Base-by-base conservation (phyloP, 2,113 vertebrate species). In the Rhinoderma darwinii region DNA sequence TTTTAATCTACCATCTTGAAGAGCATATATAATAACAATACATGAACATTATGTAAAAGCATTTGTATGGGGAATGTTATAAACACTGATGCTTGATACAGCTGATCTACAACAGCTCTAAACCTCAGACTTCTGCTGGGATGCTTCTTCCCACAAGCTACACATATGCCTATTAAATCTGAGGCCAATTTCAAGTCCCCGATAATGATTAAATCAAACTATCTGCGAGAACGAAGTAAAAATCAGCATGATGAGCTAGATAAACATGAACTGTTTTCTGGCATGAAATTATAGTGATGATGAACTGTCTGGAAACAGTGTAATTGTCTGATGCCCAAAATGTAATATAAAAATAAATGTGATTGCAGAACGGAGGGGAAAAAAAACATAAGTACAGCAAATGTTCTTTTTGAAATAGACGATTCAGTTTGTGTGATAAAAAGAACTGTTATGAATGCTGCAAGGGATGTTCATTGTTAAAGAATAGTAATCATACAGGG, bases 231-330 rank as follows among this genome's bases (percentile, higher is more conserved):
- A 54, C 5, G 17, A 68, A 68, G 44, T n/a, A 79, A 70, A 86
- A 86, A 86, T 86, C 61, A 80, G 84, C 76, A 72, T 72, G 66
- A 86, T 86, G 85, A 80, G 66, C 61, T 54, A 73, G 85, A 86
- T 81, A 81, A 81, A 86, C 85, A 85, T 85, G 84, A 85, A 63
- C 56, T 81, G 85, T 86, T 86, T 72, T 86, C 77, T 86, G 85
- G 85, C 85, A 86, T 59, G 37, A 61, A 80, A 81, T 56, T 73
- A 56, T 27, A 81, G 77, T 81, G 37, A 86, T 86, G 85, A 86
- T 86, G 85, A 86, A 86, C 77, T 86, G 85, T 86, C 85, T 86
- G 77, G 85, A 86, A 86, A 74, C 85, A 73, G 66, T 44, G 63
- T 86, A 59, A 81, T 73, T 81, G 85, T 86, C 85, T 59, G 77